phyloP scores from a whole-genome alignment of 2,888 invertebrate genomes.

The Plutella xylostella region DNA sequence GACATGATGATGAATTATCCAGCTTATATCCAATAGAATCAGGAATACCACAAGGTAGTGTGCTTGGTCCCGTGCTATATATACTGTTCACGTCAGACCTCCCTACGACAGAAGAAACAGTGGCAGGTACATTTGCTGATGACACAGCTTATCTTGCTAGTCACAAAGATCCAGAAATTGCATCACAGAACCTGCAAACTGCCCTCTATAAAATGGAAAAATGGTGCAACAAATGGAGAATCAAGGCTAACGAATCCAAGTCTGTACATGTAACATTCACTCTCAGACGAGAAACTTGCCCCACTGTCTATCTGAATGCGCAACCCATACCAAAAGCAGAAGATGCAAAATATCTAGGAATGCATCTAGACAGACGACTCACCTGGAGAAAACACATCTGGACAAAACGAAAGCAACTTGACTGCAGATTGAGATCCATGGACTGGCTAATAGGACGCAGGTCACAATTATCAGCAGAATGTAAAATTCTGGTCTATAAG shows the following conservation, averaged over 20 bases:
- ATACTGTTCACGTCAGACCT: neutral
- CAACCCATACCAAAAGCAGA: slow-evolving; percentile 13
- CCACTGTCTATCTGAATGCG: slow-evolving; percentile 13
- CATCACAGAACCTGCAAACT: neutral
- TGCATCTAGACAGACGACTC: slow-evolving; percentile 16
- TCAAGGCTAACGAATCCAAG: slow-evolving; percentile 1
- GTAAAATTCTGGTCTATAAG: too few relatives aligned
- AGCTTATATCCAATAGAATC: neutral
- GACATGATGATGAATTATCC: neutral
- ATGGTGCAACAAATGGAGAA: slow-evolving; percentile 7
- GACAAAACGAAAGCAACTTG: slow-evolving; percentile 13
- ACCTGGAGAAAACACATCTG: slow-evolving; percentile 19
- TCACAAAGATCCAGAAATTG: neutral
- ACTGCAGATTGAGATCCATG: neutral
- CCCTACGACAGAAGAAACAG: neutral
- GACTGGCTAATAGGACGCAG: neutral
- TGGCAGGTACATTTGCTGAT: neutral
- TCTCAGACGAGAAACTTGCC: slow-evolving; percentile 14
- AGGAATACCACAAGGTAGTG: slow-evolving; percentile 3
- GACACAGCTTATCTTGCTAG: neutral
- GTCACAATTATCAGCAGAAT: neutral
- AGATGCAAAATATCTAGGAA: slow-evolving; percentile 17
- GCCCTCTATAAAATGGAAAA: slow-evolving; percentile 4
- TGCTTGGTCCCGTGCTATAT: neutral
- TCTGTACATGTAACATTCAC: slow-evolving; percentile 10